phyloP scores from a whole-genome alignment of 1,140 invertebrate genomes.

The Ceratina australensis region DNA sequence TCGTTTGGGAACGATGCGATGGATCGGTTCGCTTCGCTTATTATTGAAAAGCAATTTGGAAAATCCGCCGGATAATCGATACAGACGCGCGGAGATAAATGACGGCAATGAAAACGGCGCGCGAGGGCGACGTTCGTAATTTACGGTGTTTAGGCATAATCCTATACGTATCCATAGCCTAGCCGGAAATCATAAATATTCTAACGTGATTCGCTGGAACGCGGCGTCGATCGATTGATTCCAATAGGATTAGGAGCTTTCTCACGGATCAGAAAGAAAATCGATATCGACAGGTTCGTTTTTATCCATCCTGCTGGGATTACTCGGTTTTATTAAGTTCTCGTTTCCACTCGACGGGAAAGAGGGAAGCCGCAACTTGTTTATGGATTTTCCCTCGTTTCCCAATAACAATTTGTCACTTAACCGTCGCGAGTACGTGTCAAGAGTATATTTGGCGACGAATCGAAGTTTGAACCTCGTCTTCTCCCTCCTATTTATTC shows the following conservation, averaged over 20 bases:
- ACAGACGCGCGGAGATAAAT: background rate
- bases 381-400: too few species aligned
- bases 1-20: background rate
- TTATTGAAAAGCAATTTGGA: slow-evolving; percentile 23
- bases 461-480: too few species aligned
- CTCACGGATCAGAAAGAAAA: background rate
- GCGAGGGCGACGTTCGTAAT: slow-evolving; percentile 15
- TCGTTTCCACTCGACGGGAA: background rate
- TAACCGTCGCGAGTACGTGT: too few species aligned
- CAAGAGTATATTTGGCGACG: too few species aligned
- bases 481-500: too few species aligned
- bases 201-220: background rate
- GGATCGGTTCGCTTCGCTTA: background rate
- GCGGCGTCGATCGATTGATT: background rate
- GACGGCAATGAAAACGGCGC: background rate
- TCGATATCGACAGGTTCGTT: background rate
- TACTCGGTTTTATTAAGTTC: background rate
- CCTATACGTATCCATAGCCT: background rate
- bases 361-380: too few species aligned
- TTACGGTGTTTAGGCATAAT: slow-evolving; percentile 40
- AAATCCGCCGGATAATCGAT: slow-evolving; percentile 13
- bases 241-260: background rate
- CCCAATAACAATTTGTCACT: too few species aligned
- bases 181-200: slow-evolving; percentile 41
- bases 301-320: background rate